Percentiles rank a stretch among this genome's conserved stretches.
Evolutionary conservation across 2,797 vertebrate species (phyloP).

Genomic region (Scleropages formosus): DNA sequence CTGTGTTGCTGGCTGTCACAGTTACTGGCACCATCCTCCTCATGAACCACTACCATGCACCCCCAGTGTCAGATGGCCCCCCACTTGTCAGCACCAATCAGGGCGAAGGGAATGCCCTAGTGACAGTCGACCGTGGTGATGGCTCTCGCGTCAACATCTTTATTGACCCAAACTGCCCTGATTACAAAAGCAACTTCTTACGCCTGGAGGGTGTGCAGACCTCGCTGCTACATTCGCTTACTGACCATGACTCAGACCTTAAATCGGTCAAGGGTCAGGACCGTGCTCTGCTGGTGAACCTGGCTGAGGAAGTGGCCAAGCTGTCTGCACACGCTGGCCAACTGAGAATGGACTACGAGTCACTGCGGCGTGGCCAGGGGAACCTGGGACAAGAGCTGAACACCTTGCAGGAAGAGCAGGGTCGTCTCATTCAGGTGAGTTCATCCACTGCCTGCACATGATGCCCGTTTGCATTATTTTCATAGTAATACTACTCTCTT

Average conservation of each 20-base stretch:
- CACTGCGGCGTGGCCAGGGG: slow-evolving; percentile 81
- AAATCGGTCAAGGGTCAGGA: slow-evolving; percentile 81
- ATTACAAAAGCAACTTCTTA: slow-evolving; percentile 78
- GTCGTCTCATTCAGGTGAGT: slow-evolving; percentile 89
- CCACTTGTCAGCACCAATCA: slow-evolving; percentile 90
- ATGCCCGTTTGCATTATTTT: no score
- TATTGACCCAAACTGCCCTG: slow-evolving; percentile 94
- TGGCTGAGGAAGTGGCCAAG: slow-evolving; percentile 89
- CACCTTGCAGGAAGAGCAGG: slow-evolving; percentile 87
- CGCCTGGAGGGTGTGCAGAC: slow-evolving; percentile 87
- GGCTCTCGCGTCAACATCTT: slow-evolving; percentile 94
- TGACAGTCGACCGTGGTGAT: slow-evolving; percentile 89
- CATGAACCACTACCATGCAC: slow-evolving; percentile 87
- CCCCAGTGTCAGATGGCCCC: slow-evolving; percentile 79
- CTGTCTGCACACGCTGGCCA: slow-evolving; percentile 82
- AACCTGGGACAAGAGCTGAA: slow-evolving; percentile 86
- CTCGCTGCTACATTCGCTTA: slow-evolving; percentile 80
- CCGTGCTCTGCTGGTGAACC: slow-evolving; percentile 78
- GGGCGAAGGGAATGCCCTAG: slow-evolving; percentile 88
- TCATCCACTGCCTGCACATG: rapidly evolving
- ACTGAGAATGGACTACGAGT: slow-evolving; percentile 83
- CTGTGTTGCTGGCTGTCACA: slow-evolving; percentile 84
- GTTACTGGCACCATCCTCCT: slow-evolving; percentile 90
- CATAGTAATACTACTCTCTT: no score
- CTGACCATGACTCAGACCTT: slow-evolving; percentile 77